Evolutionary conservation across 2,888 invertebrate species (phyloP).

Genomic region (Microplitis deprimator): DNA sequence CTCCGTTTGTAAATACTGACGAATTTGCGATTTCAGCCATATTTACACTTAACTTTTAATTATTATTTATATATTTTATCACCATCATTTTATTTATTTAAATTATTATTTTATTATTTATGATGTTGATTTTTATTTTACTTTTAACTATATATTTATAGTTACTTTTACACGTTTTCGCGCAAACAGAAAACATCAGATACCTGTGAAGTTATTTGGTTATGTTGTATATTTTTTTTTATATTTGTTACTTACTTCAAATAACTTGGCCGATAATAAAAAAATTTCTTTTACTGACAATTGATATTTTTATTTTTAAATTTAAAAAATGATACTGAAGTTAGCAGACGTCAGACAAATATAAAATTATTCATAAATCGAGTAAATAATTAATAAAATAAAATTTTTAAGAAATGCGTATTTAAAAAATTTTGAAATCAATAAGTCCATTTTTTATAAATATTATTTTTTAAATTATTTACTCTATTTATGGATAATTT

Average conservation of each 20-base stretch:
- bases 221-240: neutral
- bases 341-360: too few species aligned
- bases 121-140: conserved; percentile 16
- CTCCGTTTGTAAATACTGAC: conserved; percentile 63
- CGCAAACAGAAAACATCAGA: conserved; percentile 57
- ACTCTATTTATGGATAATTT: too few species aligned
- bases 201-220: conserved; percentile 42
- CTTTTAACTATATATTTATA: conserved; percentile 32
- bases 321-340: too few species aligned
- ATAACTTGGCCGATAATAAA: neutral
- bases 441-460: too few species aligned
- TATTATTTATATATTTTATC: conserved; percentile 15
- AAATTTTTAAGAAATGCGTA: too few species aligned
- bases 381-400: too few species aligned
- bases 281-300: neutral
- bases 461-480: too few species aligned
- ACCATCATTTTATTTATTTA: conserved; percentile 26
- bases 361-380: too few species aligned
- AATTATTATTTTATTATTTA: neutral
- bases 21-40: conserved; percentile 62
- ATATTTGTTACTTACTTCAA: neutral
- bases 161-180: conserved; percentile 54
- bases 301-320: neutral
- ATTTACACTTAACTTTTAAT: conserved; percentile 27
- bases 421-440: too few species aligned